Percentiles rank a stretch among this genome's conserved stretches.
phyloP scores from a whole-genome alignment of 1,140 invertebrate species.

The Oscheius sp. region DNA sequence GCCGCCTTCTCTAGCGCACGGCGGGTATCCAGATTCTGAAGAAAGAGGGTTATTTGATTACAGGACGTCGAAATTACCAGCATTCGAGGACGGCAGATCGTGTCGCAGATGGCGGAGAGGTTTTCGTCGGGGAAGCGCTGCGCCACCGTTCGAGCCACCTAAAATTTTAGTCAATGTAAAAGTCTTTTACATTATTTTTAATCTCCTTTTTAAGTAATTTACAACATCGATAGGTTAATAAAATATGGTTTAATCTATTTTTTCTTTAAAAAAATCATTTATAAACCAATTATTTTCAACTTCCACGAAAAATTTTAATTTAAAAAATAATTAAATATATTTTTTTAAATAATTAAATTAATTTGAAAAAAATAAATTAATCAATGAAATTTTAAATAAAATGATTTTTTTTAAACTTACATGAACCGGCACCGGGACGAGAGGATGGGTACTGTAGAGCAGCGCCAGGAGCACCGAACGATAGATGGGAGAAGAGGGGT shows the following conservation, averaged over 20 bases:
- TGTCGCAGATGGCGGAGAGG: not conserved
- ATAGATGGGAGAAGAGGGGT: not conserved
- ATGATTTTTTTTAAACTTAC: too few relatives aligned
- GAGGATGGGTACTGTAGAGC: not conserved
- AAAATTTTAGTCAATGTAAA: not conserved
- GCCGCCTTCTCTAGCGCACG: not conserved
- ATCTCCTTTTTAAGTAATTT: too few relatives aligned
- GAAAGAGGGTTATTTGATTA: not conserved
- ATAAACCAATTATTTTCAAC: too few relatives aligned
- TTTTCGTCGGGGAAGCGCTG: not conserved
- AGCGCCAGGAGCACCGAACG: not conserved
- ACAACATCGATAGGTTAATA: too few relatives aligned
- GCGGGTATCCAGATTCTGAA: not conserved
- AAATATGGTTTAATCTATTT: too few relatives aligned
- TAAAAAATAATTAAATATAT: too few relatives aligned
- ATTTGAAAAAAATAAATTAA: too few relatives aligned
- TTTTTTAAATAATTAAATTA: too few relatives aligned
- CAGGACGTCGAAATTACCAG: not conserved
- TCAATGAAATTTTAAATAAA: too few relatives aligned
- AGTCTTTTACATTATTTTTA: too few relatives aligned
- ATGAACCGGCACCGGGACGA: not conserved
- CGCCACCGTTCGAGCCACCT: not conserved
- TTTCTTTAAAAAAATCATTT: too few relatives aligned
- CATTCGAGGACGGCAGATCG: not conserved
- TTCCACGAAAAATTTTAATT: too few relatives aligned